phyloP scores from a whole-genome alignment of 2,888 invertebrate species.

The Chaetogeoica ovagalla region DNA sequence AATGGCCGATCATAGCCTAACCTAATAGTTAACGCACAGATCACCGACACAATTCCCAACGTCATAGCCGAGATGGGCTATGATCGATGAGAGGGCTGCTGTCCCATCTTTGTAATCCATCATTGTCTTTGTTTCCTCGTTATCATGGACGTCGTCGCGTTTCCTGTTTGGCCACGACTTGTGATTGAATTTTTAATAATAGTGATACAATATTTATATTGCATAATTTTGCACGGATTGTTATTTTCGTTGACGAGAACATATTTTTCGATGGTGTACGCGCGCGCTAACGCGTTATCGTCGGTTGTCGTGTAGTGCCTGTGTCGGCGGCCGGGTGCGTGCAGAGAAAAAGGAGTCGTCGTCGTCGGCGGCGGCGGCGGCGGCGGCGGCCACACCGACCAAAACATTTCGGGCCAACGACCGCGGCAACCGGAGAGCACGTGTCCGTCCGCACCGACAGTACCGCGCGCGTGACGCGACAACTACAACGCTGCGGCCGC shows the following conservation, averaged over 20 bases:
- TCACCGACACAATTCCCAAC: neutral
- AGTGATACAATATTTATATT: too few species aligned
- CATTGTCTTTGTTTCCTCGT: neutral
- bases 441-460: slow-evolving; percentile 33
- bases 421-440: slow-evolving; percentile 35
- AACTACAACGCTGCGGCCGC: neutral
- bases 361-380: neutral
- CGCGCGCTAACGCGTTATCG: too few species aligned
- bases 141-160: neutral
- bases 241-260: too few species aligned
- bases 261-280: too few species aligned
- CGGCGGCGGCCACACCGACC: slow-evolving; percentile 13
- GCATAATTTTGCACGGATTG: too few species aligned
- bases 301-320: neutral
- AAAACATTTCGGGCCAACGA: slow-evolving; percentile 51
- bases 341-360: neutral
- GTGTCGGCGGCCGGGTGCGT: neutral
- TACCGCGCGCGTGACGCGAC: slow-evolving; percentile 3
- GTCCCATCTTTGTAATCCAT: neutral
- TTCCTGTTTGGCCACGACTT: neutral
- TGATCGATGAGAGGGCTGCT: too few species aligned
- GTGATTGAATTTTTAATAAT: too few species aligned
- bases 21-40: too few species aligned
- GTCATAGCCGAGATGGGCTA: neutral
- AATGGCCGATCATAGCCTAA: too few species aligned